Percentiles rank a stretch among this genome's conserved stretches.
Evolutionary conservation across 1,140 invertebrate species (phyloP).

Genomic region (Nephotettix cincticeps): DNA sequence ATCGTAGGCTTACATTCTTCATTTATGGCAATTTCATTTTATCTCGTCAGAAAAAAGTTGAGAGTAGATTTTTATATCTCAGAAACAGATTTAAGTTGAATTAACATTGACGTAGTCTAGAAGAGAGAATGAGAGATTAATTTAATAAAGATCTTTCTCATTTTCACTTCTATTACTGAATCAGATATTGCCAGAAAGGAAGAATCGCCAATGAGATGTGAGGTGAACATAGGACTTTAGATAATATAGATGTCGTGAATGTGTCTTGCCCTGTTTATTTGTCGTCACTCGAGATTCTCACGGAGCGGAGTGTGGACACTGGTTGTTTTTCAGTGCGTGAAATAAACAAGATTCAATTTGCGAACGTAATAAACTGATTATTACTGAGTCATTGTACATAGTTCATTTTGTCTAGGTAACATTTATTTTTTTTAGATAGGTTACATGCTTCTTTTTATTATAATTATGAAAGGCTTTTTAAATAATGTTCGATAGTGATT

Average conservation of each 20-base stretch:
- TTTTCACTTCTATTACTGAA: not conserved
- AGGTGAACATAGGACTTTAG: not conserved
- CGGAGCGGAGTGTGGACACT: not conserved
- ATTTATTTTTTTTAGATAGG: conserved; percentile 12
- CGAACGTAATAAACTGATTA: not conserved
- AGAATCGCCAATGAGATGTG: not conserved
- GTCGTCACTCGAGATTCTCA: conserved; percentile 6
- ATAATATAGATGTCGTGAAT: conserved; percentile 21
- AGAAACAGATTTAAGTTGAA: no score
- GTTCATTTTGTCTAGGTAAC: conserved; percentile 18
- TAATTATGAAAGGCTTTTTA: conserved; percentile 4
- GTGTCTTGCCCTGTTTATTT: conserved; percentile 17
- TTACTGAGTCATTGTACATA: conserved; percentile 8
- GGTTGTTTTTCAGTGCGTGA: not conserved
- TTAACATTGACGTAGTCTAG: no score
- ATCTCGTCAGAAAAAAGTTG: no score
- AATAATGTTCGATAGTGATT: conserved; percentile 19
- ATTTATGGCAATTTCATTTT: conserved; percentile 7
- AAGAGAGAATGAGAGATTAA: not conserved
- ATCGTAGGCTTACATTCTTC: not conserved
- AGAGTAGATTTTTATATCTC: no score
- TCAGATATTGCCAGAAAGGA: conserved; percentile 9
- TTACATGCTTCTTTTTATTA: conserved; percentile 13
- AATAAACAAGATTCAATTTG: not conserved
- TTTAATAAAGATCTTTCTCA: not conserved